A percentile compares a stretch with the other conserved stretches of the same genome.
Conservation (phyloP, 2,113 vertebrate species). For the Elaphurus davidianus region DNA sequence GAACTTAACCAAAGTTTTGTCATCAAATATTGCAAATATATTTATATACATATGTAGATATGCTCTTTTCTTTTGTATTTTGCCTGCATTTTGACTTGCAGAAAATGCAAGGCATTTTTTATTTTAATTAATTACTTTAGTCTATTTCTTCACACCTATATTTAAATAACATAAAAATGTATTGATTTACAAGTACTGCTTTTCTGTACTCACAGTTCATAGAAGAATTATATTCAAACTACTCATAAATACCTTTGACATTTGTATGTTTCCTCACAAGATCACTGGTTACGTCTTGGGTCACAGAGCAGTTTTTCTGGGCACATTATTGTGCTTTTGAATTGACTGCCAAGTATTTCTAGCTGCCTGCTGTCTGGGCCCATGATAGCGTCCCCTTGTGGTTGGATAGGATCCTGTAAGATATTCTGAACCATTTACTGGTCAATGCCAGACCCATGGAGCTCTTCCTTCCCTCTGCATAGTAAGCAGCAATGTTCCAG, state of each 20-base stretch:
- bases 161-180: neutral
- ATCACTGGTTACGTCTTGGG: neutral
- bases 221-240: neutral
- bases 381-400: neutral
- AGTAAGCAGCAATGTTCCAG: neutral
- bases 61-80: neutral
- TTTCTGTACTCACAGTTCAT: neutral
- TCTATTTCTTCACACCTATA: neutral
- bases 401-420: neutral
- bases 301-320: neutral
- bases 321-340: neutral
- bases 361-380: neutral
- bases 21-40: neutral
- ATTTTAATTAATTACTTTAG: neutral
- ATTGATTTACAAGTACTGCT: neutral
- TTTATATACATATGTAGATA: neutral
- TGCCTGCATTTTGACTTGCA: neutral
- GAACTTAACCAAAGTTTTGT: neutral
- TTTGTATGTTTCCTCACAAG: neutral
- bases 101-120: neutral
- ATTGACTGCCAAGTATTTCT: neutral
- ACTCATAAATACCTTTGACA: neutral
- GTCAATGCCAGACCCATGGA: neutral
- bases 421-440: neutral
- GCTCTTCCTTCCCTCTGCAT: neutral